These are phyloP conservation scores for Embidobia sp. DNA, from an alignment of 2,888 invertebrate species.

Conservation along the genomic window DNA sequence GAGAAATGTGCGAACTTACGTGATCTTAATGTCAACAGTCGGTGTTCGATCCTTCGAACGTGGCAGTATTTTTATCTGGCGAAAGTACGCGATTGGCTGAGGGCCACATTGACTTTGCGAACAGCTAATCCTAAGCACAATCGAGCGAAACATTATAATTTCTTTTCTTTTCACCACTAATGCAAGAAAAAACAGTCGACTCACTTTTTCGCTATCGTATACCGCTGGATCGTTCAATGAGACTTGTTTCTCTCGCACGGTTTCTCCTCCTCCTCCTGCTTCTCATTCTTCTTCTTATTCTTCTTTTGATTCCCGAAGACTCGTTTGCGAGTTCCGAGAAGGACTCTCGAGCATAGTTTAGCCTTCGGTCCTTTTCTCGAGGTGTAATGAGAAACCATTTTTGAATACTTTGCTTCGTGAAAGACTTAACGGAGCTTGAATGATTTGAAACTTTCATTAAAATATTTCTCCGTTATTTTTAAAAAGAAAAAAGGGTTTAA, in stretches of 20 bases:
- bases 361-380: conserved; percentile 42
- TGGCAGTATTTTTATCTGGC: conserved; percentile 20
- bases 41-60: too few species aligned
- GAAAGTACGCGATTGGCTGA: background rate
- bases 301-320: conserved; percentile 52
- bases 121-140: too few species aligned
- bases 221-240: conserved; percentile 16
- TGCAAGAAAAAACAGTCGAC: too few species aligned
- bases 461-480: too few species aligned
- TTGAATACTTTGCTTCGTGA: too few species aligned
- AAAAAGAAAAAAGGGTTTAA: too few species aligned
- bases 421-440: too few species aligned
- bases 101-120: background rate
- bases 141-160: too few species aligned
- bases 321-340: conserved; percentile 62
- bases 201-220: background rate
- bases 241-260: conserved; percentile 39
- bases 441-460: too few species aligned
- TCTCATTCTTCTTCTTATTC: too few species aligned
- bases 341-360: conserved; percentile 54
- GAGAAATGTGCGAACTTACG: conserved; percentile 19
- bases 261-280: conserved; percentile 46
- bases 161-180: too few species aligned
- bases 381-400: conserved; percentile 38
- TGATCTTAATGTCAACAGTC: conserved; percentile 30